Base-by-base conservation (phyloP, 2,888 invertebrate species). In the Nomada ferruginata region DNA sequence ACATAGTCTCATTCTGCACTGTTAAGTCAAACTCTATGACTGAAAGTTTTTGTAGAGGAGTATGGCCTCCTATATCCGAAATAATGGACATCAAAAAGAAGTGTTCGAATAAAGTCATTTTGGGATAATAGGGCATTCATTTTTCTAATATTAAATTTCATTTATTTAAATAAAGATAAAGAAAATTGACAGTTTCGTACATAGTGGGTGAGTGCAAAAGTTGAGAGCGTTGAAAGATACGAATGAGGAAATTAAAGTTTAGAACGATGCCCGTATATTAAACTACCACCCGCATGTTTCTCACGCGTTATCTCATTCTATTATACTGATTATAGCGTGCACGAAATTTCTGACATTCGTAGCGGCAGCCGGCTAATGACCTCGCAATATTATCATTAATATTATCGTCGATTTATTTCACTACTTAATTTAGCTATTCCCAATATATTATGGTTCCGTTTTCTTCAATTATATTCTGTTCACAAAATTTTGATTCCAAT, bases 211-310 rank as follows among this genome's bases (percentile, higher is more conserved):
- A 7, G 29, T 29, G 36, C 7, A 36, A 36, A 36, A 36, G 36
- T 36, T 36, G 36, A 36, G 7, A 5, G 7, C 36, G 36, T n/a
- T 53, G 53, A 20, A 23, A 15, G 66, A 23, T 29, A 66, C 36
- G 18, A 65, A n/a, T n/a, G n/a, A 47, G 15, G 36, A 26, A 72
- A 74, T 73, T 72, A 20, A 61, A 47, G n/a, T 61, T 20, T 50
- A 57, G 76, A 5, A 20, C 26, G 57, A 80, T 82, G 78, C 79
- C 76, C 64, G 50, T 64, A 64, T 64, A 64, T 64, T 64, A 64
- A 64, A 47, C 2, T 23, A 79, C 83, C 77, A 69, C 87, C 87
- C 87, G 83, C 86, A 86, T 87, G 26, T n/a, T 23, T 60, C 18
- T 11, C 26, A 44, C 11, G 74, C 29, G 44, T 18, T 60, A 47